Evolutionary conservation across 1,140 invertebrate genomes (phyloP).

Genomic region (Periplaneta americana): DNA sequence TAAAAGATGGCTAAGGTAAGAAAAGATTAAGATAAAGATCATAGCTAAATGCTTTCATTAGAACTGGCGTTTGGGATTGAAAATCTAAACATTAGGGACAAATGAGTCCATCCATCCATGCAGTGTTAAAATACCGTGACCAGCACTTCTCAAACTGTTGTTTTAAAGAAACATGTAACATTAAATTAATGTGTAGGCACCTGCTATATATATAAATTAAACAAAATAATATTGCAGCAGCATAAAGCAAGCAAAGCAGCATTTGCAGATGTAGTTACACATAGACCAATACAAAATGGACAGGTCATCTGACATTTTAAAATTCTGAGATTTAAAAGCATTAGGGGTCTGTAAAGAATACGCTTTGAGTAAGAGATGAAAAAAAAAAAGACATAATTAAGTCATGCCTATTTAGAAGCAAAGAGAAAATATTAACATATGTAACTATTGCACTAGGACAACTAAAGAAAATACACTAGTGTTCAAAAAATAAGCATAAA

Average conservation of each 20-base stretch:
- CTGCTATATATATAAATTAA: background rate
- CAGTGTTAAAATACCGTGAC: background rate
- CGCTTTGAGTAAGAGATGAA: background rate
- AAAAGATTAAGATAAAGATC: background rate
- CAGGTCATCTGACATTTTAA: background rate
- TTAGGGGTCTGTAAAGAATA: slow-evolving; percentile 2
- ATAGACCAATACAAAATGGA: slow-evolving; percentile 4
- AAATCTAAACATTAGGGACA: background rate
- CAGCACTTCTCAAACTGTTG: background rate
- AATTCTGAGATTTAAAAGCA: background rate
- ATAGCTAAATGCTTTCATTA: background rate
- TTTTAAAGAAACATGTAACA: background rate
- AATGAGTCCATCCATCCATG: background rate
- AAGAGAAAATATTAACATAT: slow-evolving; percentile 2
- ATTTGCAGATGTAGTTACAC: background rate
- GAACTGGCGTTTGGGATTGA: background rate
- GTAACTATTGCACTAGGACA: background rate
- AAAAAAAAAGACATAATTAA: background rate
- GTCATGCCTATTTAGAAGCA: slow-evolving; percentile 5
- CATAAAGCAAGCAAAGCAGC: background rate
- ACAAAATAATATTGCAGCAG: background rate
- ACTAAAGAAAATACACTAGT: slow-evolving; percentile 3
- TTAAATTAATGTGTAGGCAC: slow-evolving; percentile 6
- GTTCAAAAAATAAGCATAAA: background rate
- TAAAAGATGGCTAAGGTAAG: background rate